Evolutionary conservation across 2,113 vertebrate genomes (phyloP).

Genomic region (human (Homo sapiens)): GRCh38 chr7:112886501-112887000

Average conservation of each 20-base stretch:
- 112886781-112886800: not conserved
- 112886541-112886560: conserved; percentile 8
- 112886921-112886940: too few relatives aligned
- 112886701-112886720: not conserved
- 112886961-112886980: too few relatives aligned
- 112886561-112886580: not conserved
- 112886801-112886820: not conserved
- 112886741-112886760: not conserved
- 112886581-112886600: not conserved
- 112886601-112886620: not conserved
- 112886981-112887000: too few relatives aligned
- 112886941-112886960: too few relatives aligned
- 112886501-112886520: not conserved
- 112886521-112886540: not conserved
- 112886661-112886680: not conserved
- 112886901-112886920: too few relatives aligned
- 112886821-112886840: not conserved
- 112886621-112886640: not conserved
- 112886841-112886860: not conserved
- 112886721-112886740: not conserved
- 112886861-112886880: not conserved
- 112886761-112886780: not conserved
- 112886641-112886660: not conserved
- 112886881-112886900: not conserved
- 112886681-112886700: not conserved